Evolutionary conservation across 2,888 invertebrate genomes (phyloP).

Genomic region (Hirtodrosophila duncani): DNA sequence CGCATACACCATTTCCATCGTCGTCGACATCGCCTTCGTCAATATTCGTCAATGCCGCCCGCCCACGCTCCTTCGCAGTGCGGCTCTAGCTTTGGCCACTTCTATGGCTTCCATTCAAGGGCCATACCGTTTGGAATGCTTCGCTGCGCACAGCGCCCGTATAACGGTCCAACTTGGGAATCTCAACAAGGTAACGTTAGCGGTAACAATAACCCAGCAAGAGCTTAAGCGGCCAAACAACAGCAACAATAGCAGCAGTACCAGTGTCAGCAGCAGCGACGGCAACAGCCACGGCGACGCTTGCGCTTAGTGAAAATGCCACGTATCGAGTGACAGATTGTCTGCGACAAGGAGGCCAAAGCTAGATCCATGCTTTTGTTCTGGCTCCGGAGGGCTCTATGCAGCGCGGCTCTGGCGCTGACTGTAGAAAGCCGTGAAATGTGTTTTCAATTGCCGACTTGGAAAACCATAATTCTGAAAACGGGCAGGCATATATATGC

Average conservation of each 20-base stretch:
- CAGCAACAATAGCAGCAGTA: constrained; percentile 5
- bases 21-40: constrained; percentile 58
- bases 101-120: constrained; percentile 69
- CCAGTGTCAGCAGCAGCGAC: constrained; percentile 1
- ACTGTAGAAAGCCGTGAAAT: too few species aligned
- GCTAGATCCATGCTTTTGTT: constrained; percentile 1
- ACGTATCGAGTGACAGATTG: constrained; percentile 66
- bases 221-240: constrained; percentile 27
- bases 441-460: constrained; percentile 22
- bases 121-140: constrained; percentile 52
- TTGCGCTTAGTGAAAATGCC: constrained; percentile 52
- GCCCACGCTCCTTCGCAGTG: not conserved
- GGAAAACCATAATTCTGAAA: constrained; percentile 64
- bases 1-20: constrained; percentile 19
- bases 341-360: constrained; percentile 64
- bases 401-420: too few species aligned
- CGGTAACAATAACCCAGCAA: constrained; percentile 31
- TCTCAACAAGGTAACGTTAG: constrained; percentile 53
- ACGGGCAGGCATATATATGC: constrained; percentile 27
- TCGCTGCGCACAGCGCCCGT: constrained; percentile 68
- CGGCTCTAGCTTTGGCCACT: constrained; percentile 44
- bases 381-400: not conserved
- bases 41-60: constrained; percentile 45
- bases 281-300: constrained; percentile 11
- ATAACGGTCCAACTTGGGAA: constrained; percentile 49